Evolutionary conservation across 1,140 invertebrate species (phyloP).

Genomic region (Apis laboriosa): DNA sequence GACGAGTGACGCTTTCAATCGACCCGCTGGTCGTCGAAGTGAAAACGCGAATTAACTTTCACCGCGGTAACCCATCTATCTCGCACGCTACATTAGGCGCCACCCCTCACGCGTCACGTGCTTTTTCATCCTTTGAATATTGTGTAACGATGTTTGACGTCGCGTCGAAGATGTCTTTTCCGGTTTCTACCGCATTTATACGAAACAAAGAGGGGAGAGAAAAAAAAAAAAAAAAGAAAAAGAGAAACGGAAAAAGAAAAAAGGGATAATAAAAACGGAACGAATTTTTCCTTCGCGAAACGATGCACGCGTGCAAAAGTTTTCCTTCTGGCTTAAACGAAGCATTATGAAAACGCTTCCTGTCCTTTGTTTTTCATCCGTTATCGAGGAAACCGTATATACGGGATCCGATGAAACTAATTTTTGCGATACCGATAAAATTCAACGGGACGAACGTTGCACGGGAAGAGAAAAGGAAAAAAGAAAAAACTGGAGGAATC

Average conservation of each 20-base stretch:
- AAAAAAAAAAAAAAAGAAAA: too few relatives aligned
- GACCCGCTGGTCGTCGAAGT: conserved; percentile 62
- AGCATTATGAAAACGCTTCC: background rate
- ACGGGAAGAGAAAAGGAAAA: background rate
- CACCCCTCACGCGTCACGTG: conserved; percentile 60
- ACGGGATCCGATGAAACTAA: conserved; percentile 10
- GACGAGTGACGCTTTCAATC: conserved; percentile 64
- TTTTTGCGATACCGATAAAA: conserved; percentile 9
- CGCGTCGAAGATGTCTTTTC: conserved; percentile 52
- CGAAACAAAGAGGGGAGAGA: background rate
- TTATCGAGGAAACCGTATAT: background rate
- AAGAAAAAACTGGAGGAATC: background rate
- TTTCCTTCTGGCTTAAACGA: background rate
- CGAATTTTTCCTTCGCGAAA: background rate
- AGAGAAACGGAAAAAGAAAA: too few relatives aligned
- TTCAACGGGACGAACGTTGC: background rate
- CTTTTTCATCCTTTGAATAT: conserved; percentile 70
- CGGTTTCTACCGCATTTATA: background rate
- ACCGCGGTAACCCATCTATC: conserved; percentile 67
- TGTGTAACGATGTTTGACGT: conserved; percentile 68
- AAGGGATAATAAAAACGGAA: background rate
- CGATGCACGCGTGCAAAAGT: background rate
- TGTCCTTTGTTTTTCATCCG: background rate
- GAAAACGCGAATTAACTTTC: conserved; percentile 71
- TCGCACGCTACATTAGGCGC: conserved; percentile 69